These are phyloP conservation scores for Pardosa pseudoannulata DNA, from an alignment of 2,888 invertebrate genomes.

Conservation along the genomic window DNA sequence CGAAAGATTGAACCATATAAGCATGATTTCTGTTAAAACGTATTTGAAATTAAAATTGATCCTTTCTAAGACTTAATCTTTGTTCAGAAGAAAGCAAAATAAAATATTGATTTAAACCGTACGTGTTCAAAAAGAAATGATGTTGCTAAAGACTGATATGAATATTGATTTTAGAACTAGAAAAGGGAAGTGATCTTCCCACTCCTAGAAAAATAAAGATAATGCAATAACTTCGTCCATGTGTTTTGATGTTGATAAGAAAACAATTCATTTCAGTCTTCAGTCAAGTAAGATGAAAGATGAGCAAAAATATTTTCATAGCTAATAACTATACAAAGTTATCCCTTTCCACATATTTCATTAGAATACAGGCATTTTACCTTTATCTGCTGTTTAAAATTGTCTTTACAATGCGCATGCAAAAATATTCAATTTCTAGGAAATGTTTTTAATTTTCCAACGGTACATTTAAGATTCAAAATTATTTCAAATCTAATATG, in stretches of 20 bases:
- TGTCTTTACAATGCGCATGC: neutral
- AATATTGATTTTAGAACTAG: constrained; percentile 63
- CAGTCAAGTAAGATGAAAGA: constrained; percentile 24
- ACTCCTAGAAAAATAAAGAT: constrained; percentile 50
- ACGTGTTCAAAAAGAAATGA: constrained; percentile 48
- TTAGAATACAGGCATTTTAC: neutral
- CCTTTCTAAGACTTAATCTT: constrained; percentile 35
- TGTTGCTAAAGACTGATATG: constrained; percentile 44
- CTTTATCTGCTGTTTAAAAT: neutral
- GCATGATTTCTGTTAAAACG: neutral
- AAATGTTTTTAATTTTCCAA: no score
- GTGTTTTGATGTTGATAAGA: constrained; percentile 57
- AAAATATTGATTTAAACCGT: constrained; percentile 53
- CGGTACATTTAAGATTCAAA: no score
- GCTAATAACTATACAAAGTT: constrained; percentile 52
- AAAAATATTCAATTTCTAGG: neutral
- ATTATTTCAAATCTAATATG: no score
- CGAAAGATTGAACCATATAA: no score
- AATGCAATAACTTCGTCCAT: constrained; percentile 62
- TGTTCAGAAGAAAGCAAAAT: constrained; percentile 28
- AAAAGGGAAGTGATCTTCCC: constrained; percentile 28
- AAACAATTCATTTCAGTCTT: constrained; percentile 62
- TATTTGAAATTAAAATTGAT: constrained; percentile 1
- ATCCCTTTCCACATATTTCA: constrained; percentile 28
- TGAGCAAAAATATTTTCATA: constrained; percentile 61